A percentile compares a stretch with the other conserved stretches of the same genome.
Conservation (phyloP, 2,113 vertebrate genomes). For the Pavo muticus region DNA sequence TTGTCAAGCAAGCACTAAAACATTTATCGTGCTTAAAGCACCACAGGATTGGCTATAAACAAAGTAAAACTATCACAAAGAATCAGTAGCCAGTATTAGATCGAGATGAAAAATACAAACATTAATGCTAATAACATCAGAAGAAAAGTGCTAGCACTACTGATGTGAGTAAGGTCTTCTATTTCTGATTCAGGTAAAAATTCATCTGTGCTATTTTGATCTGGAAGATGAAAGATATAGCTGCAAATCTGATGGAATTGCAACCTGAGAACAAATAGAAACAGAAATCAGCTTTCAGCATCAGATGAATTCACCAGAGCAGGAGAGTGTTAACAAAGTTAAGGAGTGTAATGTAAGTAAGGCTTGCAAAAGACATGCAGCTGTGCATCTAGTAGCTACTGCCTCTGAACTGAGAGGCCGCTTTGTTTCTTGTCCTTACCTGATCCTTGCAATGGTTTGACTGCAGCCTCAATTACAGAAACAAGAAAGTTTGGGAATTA, state of each 20-base stretch:
- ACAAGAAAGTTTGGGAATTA: background rate
- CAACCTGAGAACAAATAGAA: background rate
- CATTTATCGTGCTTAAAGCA: background rate
- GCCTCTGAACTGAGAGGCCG: background rate
- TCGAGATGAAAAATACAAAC: background rate
- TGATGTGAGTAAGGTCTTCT: background rate
- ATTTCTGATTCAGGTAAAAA: conserved; percentile 1
- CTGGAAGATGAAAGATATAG: background rate
- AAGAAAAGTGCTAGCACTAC: background rate
- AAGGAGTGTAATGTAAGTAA: background rate
- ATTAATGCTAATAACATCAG: background rate
- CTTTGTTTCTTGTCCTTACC: background rate
- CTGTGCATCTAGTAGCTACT: background rate
- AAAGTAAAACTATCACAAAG: background rate
- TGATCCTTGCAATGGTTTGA: background rate
- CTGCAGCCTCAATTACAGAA: accelerated
- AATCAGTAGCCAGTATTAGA: background rate
- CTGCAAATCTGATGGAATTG: background rate
- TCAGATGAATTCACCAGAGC: background rate
- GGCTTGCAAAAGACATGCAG: background rate
- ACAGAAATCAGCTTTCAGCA: background rate
- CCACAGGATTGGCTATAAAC: background rate
- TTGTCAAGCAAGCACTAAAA: background rate
- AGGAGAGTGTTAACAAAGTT: background rate
- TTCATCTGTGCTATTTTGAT: background rate